Evolutionary conservation across 2,113 vertebrate genomes (phyloP).

Genomic region (Sisor rabdophorus): DNA sequence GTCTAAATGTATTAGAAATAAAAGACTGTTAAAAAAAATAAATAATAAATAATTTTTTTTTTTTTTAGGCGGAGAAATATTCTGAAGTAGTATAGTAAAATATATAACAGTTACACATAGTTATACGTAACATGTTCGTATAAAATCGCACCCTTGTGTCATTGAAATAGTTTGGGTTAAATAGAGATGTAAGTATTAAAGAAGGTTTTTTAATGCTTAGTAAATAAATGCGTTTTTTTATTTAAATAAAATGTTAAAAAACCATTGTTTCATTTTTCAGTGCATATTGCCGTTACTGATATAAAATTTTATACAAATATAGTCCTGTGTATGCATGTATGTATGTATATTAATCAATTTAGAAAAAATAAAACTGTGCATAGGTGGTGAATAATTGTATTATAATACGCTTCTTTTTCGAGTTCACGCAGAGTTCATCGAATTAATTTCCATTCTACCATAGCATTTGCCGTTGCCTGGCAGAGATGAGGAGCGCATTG

Average conservation of each 20-base stretch:
- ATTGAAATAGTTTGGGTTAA: background rate
- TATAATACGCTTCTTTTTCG: slow-evolving; percentile 54
- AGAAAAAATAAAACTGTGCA: slow-evolving; percentile 43
- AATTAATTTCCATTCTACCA: slow-evolving; percentile 61
- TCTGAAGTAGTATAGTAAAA: too few relatives aligned
- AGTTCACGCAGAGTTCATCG: slow-evolving; percentile 69
- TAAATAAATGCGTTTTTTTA: too few relatives aligned
- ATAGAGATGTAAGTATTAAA: background rate
- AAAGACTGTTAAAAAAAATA: too few relatives aligned
- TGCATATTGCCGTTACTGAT: slow-evolving; percentile 50
- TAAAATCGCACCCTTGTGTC: background rate
- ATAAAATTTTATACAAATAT: slow-evolving; percentile 37
- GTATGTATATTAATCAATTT: slow-evolving; percentile 28
- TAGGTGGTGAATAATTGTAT: slow-evolving; percentile 61
- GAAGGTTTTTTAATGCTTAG: too few relatives aligned
- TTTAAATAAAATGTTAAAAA: background rate
- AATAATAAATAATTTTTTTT: too few relatives aligned
- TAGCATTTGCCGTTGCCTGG: slow-evolving; percentile 52
- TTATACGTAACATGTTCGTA: background rate
- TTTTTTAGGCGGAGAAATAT: too few relatives aligned
- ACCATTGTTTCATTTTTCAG: slow-evolving; percentile 48
- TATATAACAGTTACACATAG: too few relatives aligned
- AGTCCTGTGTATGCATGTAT: slow-evolving; percentile 11
- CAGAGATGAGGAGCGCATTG: slow-evolving; percentile 43
- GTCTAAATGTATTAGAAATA: too few relatives aligned